Evolutionary conservation across 1,140 invertebrate genomes (phyloP), one percentile per base, ranked within the genome.

Genomic region (Panulirus ornatus): DNA sequence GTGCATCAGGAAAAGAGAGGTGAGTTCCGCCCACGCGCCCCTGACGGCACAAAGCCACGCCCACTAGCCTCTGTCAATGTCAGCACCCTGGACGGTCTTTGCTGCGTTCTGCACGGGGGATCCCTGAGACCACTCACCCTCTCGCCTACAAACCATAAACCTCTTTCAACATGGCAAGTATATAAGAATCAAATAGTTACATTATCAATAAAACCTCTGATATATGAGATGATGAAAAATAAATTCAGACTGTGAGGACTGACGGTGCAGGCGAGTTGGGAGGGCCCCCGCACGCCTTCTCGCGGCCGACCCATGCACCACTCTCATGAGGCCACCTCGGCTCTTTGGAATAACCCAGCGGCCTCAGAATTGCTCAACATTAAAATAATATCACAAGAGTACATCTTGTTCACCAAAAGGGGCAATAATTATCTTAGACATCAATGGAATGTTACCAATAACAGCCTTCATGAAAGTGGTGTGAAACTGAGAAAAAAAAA

Each of bases 381-480:
- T 89, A 83, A 89, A 63, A 54, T 89, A 89, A 89, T 89, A 89
- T 89, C 88, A 89, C 88, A 89, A 71, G 88, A 82, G 79, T 54
- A 83, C 36, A 89, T 83, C 88, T 83, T 82, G 78, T 89, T 89
- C 63, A 76, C 30, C 79, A 47, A 78, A 70, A 88, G 78, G 83
- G 75, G 84, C 51, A 78, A 86, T 51, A 85, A 86, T 58, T 51
- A 88, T 42, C 78, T 89, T 82, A 88, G 78, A 88, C 76, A 73
- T 88, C 79, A 83, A 86, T 89, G 88, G 88, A 89, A 89, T 89
- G 88, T 89, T 89, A 89, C 88, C 88, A 89, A 89, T 82, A 89
- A 89, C 88, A 89, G 88, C 88, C 88, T 40, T 89, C 88, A 89
- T 89, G 88, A 89, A 89, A 89, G 88, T 89, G 88, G 88, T 89